phyloP scores from a whole-genome alignment of 1,140 invertebrate genomes.

The Neotoxoptera formosana region DNA sequence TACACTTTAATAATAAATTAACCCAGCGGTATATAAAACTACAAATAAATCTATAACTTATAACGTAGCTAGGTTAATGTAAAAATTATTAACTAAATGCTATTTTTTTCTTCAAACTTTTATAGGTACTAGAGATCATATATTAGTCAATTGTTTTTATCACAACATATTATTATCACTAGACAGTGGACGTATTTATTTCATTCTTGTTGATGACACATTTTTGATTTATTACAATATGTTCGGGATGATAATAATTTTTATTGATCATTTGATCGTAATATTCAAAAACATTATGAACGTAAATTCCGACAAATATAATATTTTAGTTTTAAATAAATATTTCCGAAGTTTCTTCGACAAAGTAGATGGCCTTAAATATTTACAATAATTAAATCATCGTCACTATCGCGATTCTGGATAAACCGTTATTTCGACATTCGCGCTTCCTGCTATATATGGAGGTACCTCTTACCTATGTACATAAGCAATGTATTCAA shows the following conservation, averaged over 20 bases:
- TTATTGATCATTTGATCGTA: too few species aligned
- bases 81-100: neutral
- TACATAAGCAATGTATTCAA: neutral
- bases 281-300: neutral
- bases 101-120: neutral
- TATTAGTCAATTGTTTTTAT: neutral
- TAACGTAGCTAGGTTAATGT: neutral
- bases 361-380: neutral
- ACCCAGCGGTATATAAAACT: neutral
- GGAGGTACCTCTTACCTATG: too few species aligned
- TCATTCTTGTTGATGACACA: neutral
- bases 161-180: neutral
- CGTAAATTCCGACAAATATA: neutral
- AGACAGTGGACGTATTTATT: neutral
- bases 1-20: neutral
- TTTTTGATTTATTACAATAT: neutral
- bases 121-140: neutral
- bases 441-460: neutral
- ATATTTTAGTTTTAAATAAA: neutral
- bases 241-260: neutral
- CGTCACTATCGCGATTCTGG: neutral
- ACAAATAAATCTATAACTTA: neutral
- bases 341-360: neutral
- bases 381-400: neutral
- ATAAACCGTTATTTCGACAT: constrained; percentile 34